Evolutionary conservation across 2,113 vertebrate species (phyloP).

Genomic region (Anser cygnoides): DNA sequence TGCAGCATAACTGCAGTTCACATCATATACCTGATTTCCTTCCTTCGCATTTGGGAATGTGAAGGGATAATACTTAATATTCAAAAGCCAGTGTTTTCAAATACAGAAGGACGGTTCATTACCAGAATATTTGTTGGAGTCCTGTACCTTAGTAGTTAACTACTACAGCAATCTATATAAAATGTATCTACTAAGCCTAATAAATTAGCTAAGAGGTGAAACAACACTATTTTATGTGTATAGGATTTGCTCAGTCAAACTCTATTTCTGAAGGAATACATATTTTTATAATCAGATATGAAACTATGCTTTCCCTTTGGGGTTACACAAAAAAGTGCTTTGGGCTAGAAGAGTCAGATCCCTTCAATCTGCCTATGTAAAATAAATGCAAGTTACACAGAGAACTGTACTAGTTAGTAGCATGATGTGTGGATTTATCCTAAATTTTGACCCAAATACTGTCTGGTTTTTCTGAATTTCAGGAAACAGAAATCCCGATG

Average conservation of each 20-base stretch:
- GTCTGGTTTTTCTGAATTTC: not conserved
- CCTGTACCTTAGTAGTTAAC: not conserved
- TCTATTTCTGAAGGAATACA: not conserved
- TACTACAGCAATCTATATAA: not conserved
- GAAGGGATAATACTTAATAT: not conserved
- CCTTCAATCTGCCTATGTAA: not conserved
- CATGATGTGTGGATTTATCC: not conserved
- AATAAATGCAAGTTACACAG: not conserved
- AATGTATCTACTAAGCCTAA: not conserved
- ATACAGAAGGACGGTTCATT: not conserved
- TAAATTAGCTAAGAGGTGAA: not conserved
- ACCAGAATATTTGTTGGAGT: not conserved
- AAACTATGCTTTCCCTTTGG: not conserved
- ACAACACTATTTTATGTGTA: not conserved
- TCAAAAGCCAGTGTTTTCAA: not conserved
- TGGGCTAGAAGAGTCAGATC: not conserved
- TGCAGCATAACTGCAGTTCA: not conserved
- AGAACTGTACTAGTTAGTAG: not conserved
- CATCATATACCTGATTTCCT: not conserved
- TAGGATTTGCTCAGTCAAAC: not conserved
- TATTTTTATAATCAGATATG: not conserved
- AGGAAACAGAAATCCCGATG: not conserved
- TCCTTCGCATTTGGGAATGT: not conserved
- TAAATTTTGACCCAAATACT: not conserved
- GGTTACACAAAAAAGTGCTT: not conserved